Base-by-base conservation (phyloP, 2,113 vertebrate genomes). In the Dinomys branickii region DNA sequence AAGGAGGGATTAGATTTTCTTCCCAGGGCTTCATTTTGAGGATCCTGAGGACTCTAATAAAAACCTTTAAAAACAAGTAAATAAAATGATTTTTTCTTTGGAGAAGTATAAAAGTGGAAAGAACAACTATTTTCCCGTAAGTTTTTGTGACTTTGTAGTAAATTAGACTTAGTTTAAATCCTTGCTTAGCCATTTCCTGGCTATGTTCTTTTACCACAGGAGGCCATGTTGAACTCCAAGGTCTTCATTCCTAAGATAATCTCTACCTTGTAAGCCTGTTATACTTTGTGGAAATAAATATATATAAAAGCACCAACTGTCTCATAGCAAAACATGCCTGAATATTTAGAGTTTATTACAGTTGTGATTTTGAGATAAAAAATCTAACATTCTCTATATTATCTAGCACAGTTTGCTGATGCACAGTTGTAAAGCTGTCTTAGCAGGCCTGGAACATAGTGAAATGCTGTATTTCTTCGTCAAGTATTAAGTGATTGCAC, bases 311-410 rank as follows among this genome's bases (percentile, higher is more conserved):
- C 20, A 65, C 7, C 28, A 69, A 26, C 19, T 56, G 8, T 54
- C 20, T 86, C 35, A 59, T 59, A 82, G 50, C 44, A 84, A 87
- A 82, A 63, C 5, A 56, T 69, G 11, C 8, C 41, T 78, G 73
- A 38, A 86, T 78, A 78, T n/a, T 69, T 56, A 73, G 17, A 94
- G 73, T 35, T 84, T 33, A 73, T 69, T 78, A 67, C 19, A 95
- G 38, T n/a, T 61, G 38, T 77, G 88, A 90, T 63, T 91, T 77
- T 96, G 86, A 95, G 85, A 59, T 93, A n/a, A 93, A 93, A 75
- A 88, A 73, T 52, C 58, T 65, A 94, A 63, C 13, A 47, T 86
- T 94, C 78, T 69, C 86, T 30, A 52, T 80, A 33, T 69, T 87
- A 90, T 75, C 24, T n/a, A 87, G 35, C n/a, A 86, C 17, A 52